Evolutionary conservation across 2,797 vertebrate genomes (phyloP).

Genomic region (Benthosema pterotum): DNA sequence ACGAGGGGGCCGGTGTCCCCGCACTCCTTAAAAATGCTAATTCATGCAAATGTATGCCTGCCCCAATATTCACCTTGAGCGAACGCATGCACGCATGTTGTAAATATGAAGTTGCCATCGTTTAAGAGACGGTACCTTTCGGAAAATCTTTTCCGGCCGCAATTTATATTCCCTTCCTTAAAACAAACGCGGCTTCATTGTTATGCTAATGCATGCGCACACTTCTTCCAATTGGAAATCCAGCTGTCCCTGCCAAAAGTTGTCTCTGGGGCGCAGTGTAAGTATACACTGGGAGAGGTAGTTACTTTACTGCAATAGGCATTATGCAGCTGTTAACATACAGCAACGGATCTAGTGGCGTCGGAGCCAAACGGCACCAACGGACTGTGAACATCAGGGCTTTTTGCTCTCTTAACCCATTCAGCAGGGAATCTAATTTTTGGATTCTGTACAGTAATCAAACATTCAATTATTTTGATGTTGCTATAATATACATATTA

Average conservation of each 20-base stretch:
- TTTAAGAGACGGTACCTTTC: no score
- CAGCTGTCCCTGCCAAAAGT: slow-evolving; percentile 58
- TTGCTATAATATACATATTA: no score
- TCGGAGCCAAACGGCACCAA: no score
- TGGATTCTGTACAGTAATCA: no score
- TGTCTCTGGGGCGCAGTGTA: slow-evolving; percentile 53
- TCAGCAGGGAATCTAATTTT: no score
- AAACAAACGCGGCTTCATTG: slow-evolving; percentile 66
- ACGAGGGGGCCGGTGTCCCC: slow-evolving; percentile 64
- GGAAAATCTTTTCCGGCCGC: no score
- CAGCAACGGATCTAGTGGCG: no score
- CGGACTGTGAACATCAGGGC: no score
- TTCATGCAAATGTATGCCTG: slow-evolving; percentile 81
- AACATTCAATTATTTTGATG: no score
- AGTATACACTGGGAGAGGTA: slow-evolving; percentile 32
- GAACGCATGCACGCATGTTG: slow-evolving; percentile 77
- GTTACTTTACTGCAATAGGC: slow-evolving; percentile 38
- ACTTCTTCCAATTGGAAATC: slow-evolving; percentile 63
- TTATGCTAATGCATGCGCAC: slow-evolving; percentile 73
- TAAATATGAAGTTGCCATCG: slow-evolving; percentile 78
- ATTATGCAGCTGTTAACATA: slow-evolving; percentile 36
- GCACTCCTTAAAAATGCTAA: slow-evolving; percentile 77
- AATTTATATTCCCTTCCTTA: slow-evolving; percentile 61
- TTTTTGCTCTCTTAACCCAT: no score
- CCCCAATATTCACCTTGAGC: slow-evolving; percentile 77